Evolutionary conservation across 2,113 vertebrate species (phyloP).

Genomic region (Muntiacus muntjak): DNA sequence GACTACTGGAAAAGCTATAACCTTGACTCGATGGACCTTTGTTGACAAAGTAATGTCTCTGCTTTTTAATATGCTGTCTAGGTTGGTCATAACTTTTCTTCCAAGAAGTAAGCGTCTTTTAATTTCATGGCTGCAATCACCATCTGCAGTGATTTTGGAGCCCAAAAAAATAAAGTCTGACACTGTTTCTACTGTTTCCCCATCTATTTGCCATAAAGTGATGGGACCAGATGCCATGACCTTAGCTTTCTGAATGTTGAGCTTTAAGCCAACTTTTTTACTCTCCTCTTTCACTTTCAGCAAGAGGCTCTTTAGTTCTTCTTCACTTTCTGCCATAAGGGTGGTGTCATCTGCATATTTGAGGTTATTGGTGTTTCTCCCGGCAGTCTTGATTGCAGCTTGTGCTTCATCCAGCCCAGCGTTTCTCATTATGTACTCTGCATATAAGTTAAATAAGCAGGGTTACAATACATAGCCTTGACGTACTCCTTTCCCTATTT

Average conservation of each 20-base stretch:
- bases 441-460: not conserved
- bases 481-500: not conserved
- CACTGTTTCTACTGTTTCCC: not conserved
- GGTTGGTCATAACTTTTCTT: not conserved
- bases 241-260: not conserved
- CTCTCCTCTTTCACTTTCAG: not conserved
- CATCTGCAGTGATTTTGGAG: not conserved
- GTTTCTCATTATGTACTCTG: not conserved
- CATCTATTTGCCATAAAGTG: not conserved
- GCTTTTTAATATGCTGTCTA: not conserved
- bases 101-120: not conserved
- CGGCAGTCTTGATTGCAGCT: not conserved
- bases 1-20: not conserved
- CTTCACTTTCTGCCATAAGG: not conserved
- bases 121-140: not conserved
- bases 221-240: not conserved
- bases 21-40: not conserved
- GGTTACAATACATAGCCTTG: not conserved
- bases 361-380: not conserved
- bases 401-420: not conserved
- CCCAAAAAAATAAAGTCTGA: not conserved
- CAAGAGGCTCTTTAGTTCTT: not conserved
- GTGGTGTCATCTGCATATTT: not conserved
- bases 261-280: not conserved
- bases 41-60: not conserved